Percentiles rank a stretch among this genome's conserved stretches.
Evolutionary conservation across 2,113 vertebrate genomes (phyloP).

Genomic region (Ifrita kowaldi): DNA sequence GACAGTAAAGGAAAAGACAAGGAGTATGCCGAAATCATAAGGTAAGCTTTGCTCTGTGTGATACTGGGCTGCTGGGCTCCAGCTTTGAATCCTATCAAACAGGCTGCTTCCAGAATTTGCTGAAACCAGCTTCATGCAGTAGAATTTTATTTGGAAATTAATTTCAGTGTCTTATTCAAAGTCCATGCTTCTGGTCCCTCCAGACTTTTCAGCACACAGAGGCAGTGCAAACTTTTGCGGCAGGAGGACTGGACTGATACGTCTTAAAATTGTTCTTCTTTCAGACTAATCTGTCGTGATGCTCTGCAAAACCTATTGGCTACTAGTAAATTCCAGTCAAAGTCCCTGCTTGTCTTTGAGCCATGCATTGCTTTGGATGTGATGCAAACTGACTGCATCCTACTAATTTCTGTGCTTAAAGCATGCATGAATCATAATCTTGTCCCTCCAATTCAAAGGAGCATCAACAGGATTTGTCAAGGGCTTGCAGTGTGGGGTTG

Average conservation of each 20-base stretch:
- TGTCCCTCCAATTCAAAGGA: background rate
- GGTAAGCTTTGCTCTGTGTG: slow-evolving; percentile 65
- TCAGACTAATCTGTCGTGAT: background rate
- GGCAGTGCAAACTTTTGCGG: background rate
- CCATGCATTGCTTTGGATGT: background rate
- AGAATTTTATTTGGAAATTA: background rate
- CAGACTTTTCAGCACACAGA: background rate
- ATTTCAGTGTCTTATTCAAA: background rate
- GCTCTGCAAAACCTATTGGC: background rate
- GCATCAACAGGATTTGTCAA: background rate
- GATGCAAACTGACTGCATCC: background rate
- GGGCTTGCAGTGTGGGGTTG: background rate
- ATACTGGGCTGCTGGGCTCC: background rate
- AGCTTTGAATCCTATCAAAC: background rate
- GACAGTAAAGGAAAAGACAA: slow-evolving; percentile 99
- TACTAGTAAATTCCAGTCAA: background rate
- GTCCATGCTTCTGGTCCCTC: background rate
- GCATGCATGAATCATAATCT: background rate
- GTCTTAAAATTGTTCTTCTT: background rate
- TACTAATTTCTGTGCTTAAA: background rate
- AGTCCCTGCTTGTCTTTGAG: background rate
- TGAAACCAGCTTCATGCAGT: background rate
- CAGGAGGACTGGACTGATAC: background rate
- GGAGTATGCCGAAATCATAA: slow-evolving; percentile 96
- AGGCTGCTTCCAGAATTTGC: background rate